phyloP scores from a whole-genome alignment of 2,797 vertebrate genomes.

The Microctenopoma stevenorrisi region DNA sequence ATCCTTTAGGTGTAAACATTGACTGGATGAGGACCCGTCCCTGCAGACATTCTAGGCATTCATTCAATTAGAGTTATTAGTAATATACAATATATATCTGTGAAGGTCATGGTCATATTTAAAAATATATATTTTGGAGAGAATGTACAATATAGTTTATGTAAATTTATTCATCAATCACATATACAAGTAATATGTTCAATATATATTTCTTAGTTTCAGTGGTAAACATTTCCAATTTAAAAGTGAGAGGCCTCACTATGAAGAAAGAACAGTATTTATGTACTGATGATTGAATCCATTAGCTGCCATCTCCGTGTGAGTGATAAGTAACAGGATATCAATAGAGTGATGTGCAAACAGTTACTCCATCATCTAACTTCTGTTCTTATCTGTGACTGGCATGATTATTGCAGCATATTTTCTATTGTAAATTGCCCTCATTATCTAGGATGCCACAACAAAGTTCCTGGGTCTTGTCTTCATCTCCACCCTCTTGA shows the following conservation, averaged over 20 bases:
- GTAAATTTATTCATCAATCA: conserved; percentile 19
- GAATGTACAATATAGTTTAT: conserved; percentile 21
- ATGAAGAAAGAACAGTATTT: conserved; percentile 15
- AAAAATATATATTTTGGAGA: too few species aligned
- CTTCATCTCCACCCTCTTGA: conserved; percentile 87
- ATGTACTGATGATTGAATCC: conserved; percentile 3
- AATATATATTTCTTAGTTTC: conserved; percentile 18
- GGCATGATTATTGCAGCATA: conserved; percentile 5
- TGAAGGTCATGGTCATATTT: too few species aligned
- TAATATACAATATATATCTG: too few species aligned
- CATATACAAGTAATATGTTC: conserved; percentile 23
- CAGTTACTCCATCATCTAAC: conserved; percentile 22
- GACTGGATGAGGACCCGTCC: not conserved
- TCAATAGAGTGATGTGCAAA: conserved; percentile 11
- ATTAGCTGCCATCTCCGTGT: conserved; percentile 50
- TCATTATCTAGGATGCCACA: conserved; percentile 58
- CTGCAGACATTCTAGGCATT: not conserved
- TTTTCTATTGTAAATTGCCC: not conserved
- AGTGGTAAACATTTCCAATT: not conserved
- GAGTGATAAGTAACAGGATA: conserved; percentile 18
- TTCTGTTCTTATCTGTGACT: conserved; percentile 4
- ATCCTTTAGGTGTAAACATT: not conserved
- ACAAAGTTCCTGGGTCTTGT: conserved; percentile 75
- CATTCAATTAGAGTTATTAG: conserved; percentile 2
- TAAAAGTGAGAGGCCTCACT: not conserved